Evolutionary conservation across 2,888 invertebrate genomes (phyloP), one percentile per base, ranked within the genome.

Genomic region (Yponomeuta plumbellus): DNA sequence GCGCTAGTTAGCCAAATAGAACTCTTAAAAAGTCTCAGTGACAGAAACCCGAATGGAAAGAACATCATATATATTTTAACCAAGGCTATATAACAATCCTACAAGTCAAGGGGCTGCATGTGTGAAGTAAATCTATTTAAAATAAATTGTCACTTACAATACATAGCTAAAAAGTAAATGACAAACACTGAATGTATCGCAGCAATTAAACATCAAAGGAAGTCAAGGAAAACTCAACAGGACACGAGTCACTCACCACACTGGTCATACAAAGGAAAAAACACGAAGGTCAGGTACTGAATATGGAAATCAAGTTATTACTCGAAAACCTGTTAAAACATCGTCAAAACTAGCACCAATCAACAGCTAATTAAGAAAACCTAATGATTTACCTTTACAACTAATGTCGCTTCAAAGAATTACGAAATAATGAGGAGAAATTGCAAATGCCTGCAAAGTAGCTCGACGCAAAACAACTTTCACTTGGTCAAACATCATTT

Each of bases 381-480:
- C 3, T 17, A 17, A 52, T 52, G 44, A 52, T 52, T 52, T 17
- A 52, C 44, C 44, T 2, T 17, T 17, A 52, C 13, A 52, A 52
- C 44, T 17, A 11, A 52, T 52, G 44, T 17, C 44, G 3, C 13
- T 52, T 52, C 17, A 52, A 17, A 52, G 17, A 13, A 52, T 17
- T 52, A 52, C 44, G 44, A 52, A 52, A 52, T 52, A 52, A 52
- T 52, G 3, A 52, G 44, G 44, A 13, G 44, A 52, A 52, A 52
- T 52, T 52, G 44, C 44, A 52, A 52, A 4, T 17, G 44, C 2
- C 4, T 52, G 44, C 44, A 17, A 52, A 52, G 44, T 52, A 52
- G 17, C 17, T 34, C 34, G 17, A 17, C 13, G 44, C 17, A 63
- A 76, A 88, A 88, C 59, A 62, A 62, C 62, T 88, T 88, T 88